A percentile compares a stretch with the other conserved stretches of the same genome.
phyloP scores from a whole-genome alignment of 2,797 vertebrate species.

The Scolopax rusticola region DNA sequence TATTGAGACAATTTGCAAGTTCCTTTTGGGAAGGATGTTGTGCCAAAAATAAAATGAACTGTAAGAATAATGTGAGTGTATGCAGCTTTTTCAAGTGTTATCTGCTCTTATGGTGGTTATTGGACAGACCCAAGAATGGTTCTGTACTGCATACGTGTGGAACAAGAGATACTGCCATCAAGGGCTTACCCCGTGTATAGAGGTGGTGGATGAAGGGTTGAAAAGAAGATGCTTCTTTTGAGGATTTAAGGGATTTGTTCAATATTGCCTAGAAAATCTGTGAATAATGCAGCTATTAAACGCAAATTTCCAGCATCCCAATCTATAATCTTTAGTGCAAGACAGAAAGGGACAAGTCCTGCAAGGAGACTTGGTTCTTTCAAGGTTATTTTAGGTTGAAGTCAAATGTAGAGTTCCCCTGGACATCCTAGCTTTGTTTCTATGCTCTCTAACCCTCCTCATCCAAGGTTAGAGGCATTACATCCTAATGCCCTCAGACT shows the following conservation, averaged over 20 bases:
- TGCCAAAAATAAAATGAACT: slow-evolving; percentile 57
- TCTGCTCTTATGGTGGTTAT: not conserved
- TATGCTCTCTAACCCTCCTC: not conserved
- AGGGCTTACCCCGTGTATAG: not conserved
- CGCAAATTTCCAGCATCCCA: not conserved
- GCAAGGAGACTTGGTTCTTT: not conserved
- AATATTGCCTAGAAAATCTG: not conserved
- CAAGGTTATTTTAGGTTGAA: not conserved
- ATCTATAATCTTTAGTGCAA: not conserved
- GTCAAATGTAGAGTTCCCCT: not conserved
- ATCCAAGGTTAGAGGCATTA: not conserved
- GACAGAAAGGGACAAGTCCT: not conserved
- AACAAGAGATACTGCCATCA: not conserved
- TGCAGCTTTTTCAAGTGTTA: slow-evolving; percentile 32
- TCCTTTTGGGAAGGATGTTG: slow-evolving; percentile 64
- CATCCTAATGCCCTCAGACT: not conserved
- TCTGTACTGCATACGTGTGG: not conserved
- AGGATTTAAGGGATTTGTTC: not conserved
- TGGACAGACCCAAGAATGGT: not conserved
- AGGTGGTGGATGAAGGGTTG: not conserved
- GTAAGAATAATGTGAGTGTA: slow-evolving; percentile 20
- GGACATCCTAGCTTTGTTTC: not conserved
- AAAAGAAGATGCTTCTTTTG: not conserved
- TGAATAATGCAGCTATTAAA: not conserved
- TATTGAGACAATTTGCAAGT: slow-evolving; percentile 40